Conservation (phyloP, 2,797 vertebrate species). For the Neomorphus geoffroyi region DNA sequence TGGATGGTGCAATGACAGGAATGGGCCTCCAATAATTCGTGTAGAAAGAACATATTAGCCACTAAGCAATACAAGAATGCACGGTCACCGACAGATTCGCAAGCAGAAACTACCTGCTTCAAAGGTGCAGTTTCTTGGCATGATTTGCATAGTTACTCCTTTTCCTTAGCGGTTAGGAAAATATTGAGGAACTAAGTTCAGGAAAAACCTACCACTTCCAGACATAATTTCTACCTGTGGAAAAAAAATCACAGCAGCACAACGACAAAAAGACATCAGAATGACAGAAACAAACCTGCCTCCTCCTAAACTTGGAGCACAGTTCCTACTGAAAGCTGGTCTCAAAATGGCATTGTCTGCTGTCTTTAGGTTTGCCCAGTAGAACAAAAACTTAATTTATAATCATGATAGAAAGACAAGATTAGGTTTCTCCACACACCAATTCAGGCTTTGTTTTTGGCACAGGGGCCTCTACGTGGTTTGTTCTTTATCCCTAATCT, state of each 20-base stretch:
- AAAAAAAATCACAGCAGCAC: background rate
- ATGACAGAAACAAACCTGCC: background rate
- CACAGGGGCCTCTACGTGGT: background rate
- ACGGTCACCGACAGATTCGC: background rate
- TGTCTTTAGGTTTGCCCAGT: background rate
- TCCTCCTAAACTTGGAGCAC: background rate
- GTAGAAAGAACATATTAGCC: background rate
- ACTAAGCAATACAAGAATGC: background rate
- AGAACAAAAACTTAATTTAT: background rate
- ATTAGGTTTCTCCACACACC: background rate
- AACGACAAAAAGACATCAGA: background rate
- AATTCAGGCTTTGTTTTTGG: background rate
- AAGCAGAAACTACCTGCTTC: background rate
- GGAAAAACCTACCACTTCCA: background rate
- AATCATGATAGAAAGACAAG: background rate
- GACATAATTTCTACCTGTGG: background rate
- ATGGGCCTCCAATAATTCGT: background rate
- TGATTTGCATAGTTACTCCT: constrained; percentile 58
- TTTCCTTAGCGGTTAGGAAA: background rate
- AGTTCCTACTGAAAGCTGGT: background rate
- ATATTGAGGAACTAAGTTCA: background rate
- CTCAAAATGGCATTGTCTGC: background rate
- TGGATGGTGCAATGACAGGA: background rate
- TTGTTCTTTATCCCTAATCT: background rate
- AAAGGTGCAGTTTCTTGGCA: constrained; percentile 2